Conservation (phyloP, 1,140 invertebrate species). For the Cydia amplana region DNA sequence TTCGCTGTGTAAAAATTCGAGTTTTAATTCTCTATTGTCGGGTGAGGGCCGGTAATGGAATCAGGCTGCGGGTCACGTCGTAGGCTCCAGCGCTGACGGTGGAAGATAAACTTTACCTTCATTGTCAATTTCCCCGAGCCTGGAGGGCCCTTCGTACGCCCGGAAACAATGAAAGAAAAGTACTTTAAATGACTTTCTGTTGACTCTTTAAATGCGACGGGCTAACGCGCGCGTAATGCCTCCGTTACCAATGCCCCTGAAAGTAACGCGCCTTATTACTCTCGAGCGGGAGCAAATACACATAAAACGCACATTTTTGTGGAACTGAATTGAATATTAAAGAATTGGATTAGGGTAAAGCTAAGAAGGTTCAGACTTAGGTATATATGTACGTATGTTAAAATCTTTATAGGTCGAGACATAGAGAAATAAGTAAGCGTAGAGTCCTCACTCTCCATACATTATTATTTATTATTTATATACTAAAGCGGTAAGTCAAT, state of each 20-base stretch:
- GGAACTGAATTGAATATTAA: neutral
- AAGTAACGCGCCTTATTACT: slow-evolving; percentile 9
- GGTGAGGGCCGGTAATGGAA: slow-evolving; percentile 53
- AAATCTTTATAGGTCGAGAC: too few relatives aligned
- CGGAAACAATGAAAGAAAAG: slow-evolving; percentile 72
- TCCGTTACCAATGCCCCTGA: neutral
- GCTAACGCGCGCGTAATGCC: slow-evolving; percentile 36
- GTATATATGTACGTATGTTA: too few relatives aligned
- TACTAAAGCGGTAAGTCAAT: too few relatives aligned
- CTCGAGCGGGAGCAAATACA: neutral
- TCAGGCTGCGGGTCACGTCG: slow-evolving; percentile 60
- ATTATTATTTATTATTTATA: too few relatives aligned
- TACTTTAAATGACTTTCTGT: slow-evolving; percentile 56
- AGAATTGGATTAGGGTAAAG: neutral
- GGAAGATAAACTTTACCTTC: slow-evolving; percentile 71
- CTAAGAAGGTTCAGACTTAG: neutral
- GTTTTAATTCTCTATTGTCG: slow-evolving; percentile 65
- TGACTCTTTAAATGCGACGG: slow-evolving; percentile 57
- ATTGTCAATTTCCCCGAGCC: slow-evolving; percentile 67
- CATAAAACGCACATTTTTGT: slow-evolving; percentile 10
- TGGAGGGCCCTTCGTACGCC: slow-evolving; percentile 55
- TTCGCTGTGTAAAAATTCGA: slow-evolving; percentile 56
- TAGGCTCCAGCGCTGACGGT: slow-evolving; percentile 58
- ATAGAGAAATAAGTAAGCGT: too few relatives aligned
- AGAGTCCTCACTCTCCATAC: too few relatives aligned